Evolutionary conservation across 1,140 invertebrate genomes (phyloP), one percentile per base, ranked within the genome.

Genomic region (Tigriopus japonicus): DNA sequence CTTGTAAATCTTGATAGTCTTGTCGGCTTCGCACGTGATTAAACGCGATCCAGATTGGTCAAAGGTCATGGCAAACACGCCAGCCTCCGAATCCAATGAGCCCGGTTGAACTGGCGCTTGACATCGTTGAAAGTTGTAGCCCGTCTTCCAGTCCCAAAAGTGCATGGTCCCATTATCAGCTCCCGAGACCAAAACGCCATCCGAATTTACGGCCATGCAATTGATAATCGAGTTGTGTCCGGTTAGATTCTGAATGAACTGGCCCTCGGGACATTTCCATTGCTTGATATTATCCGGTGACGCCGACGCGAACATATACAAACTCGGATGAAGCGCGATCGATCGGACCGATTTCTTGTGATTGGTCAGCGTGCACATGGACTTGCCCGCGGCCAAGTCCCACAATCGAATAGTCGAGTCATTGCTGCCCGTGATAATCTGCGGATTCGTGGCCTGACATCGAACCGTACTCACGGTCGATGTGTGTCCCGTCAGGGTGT

Each of bases 231-330:
- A 86, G 73, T 95, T 98, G 69, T 99, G 96, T 0, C 95, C 95
- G 0, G 86, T 84, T 42, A 98, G 75, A 74, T 98, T 98, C 71
- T 98, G 94, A 62, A 98, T 84, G 69, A 98, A 98, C 69, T 92
- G 89, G 1, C 95, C 96, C 69, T 98, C 91, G 0, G 93, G 94
- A 71, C 92, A 95, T 70, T 88, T 92, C 95, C 95, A 99, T 70
- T 98, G 89, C 71, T 98, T 99, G 59, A 99, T 93, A 69, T 98
- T 98, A 70, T 99, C 95, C 0, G 96, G 90, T 0, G 92, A 96
- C 0, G 87, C 95, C 1, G 91, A 96, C 0, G 89, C 94, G 73
- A 99, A 98, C 77, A 92, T 95, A 70, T 96, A 87, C 72, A 91
- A 73, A 45, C 81, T 84, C 0, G 95, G 95, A 78, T 98, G 94